Evolutionary conservation across 2,888 invertebrate species (phyloP), one percentile per base, ranked within the genome.

Genomic region (Mylabris sibirica): DNA sequence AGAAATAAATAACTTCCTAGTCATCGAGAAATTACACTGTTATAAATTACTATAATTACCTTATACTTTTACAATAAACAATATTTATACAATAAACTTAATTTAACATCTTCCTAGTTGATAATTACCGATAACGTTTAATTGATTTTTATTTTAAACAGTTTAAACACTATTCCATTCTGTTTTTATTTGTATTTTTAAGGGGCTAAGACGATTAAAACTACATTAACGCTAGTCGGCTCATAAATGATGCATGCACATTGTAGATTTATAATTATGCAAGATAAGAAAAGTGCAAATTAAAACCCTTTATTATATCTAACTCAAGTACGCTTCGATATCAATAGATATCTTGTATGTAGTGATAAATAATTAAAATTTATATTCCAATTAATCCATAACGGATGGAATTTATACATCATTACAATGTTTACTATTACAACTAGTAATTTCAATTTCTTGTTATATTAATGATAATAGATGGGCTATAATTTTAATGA

Each of bases 1-100:
- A 24, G 41, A 24, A 49, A 53, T 17, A 34, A 53, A 63, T 49
- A 30, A 63, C 34, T 17, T 34, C 34, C 53, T 49, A 63, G 9
- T 17, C 49, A 49, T 20, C 63, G 49, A n/a, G 30, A 63, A 26
- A 44, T 53, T 49, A 17, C 49, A 34, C 35, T 26, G 26, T n/a
- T 14, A 57, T 57, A 57, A 57, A 57, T 57, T 26, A 57, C 26
- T 14, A 1, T 57, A 57, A 57, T 57, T 57, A 57, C 24, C 2
- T 26, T n/a, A 57, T 57, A 24, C 6, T 26, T 5, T 20, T 22
- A 20, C 53, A 53, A 1, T 20, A 53, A 53, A 53, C 22, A 22
- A 22, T 57, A n/a, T 30, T 30, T 12, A 24, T 11, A 53, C 24
- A 24, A 53, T 53, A 53, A 20, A 2, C 1, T 8, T 53, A 53